These are phyloP conservation scores for Pseudococcus jackbeardsleyi DNA, from an alignment of 2,888 invertebrate species.

Conservation along the genomic window DNA sequence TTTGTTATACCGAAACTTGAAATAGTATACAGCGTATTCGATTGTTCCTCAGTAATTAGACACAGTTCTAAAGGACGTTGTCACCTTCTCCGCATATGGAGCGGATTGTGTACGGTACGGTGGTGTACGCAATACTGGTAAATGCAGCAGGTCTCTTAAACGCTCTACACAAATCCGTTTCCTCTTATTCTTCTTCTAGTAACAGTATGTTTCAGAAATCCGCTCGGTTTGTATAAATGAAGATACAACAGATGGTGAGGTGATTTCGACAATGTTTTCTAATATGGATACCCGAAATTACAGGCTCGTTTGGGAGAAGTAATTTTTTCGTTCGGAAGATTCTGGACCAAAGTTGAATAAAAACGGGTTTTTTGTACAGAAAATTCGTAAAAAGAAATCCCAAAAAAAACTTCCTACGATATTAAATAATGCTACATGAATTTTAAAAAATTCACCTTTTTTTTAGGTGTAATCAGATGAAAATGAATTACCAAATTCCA, in stretches of 20 bases:
- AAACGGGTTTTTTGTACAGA: too few relatives aligned
- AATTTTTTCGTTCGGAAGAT: too few relatives aligned
- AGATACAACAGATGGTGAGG: not conserved
- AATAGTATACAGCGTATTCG: constrained; percentile 12
- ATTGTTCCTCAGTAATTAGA: constrained; percentile 42
- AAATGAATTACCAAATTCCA: too few relatives aligned
- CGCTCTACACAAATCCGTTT: not conserved
- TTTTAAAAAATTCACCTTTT: too few relatives aligned
- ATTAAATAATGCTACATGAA: too few relatives aligned
- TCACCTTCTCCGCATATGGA: constrained; percentile 25
- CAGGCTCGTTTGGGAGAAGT: not conserved
- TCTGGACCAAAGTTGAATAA: too few relatives aligned
- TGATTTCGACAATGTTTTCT: not conserved
- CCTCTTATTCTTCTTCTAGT: not conserved
- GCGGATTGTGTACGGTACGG: not conserved
- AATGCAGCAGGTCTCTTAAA: not conserved
- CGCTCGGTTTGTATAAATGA: not conserved
- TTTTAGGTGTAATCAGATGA: too few relatives aligned
- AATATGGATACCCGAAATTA: not conserved
- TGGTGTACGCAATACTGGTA: not conserved
- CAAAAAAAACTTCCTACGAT: too few relatives aligned
- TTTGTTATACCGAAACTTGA: constrained; percentile 13
- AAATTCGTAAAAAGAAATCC: too few relatives aligned
- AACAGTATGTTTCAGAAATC: constrained; percentile 5
- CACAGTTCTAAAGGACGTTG: constrained; percentile 46